Evolutionary conservation across 2,888 invertebrate genomes (phyloP), one percentile per base, ranked within the genome.

Genomic region (Terebella lapidaria): DNA sequence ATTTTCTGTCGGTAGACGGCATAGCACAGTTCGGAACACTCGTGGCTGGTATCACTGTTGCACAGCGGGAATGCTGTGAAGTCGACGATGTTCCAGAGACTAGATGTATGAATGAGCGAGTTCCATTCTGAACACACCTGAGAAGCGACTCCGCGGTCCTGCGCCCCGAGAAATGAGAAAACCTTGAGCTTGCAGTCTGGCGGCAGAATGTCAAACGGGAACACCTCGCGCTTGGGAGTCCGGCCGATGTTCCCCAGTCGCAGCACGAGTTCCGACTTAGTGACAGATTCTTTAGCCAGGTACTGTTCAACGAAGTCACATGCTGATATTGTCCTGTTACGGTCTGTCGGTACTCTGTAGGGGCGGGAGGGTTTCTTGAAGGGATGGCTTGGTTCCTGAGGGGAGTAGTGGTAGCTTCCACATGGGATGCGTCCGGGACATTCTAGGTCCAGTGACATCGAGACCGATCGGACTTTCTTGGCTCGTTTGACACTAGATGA

Each of bases 171-270:
- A 54, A 71, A 77, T 4, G 73, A 67, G 62, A 78, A 78, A 22
- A 78, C 67, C 58, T 74, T 76, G 22, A 76, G 61, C 65, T 75
- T 73, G 62, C 74, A 75, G 55, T 74, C 73, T 35, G 66, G 61
- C 20, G 78, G 77, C 28, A 79, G 65, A 27, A 64, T 60, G 49
- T 71, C 61, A 62, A 78, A 75, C 20, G 75, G 75, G 61, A 77
- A 77, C 28, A 5, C 27, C 5, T 49, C 49, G n/a, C 10, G n/a
- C 15, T 28, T 5, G 5, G 4, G 5, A 22, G 10, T 22, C 26
- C 10, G 15, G 29, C 10, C 22, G 5, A 18, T 15, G 15, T 53
- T 5, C 4, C 15, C 10, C 10, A 53, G 27, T 5, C 53, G 10
- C 49, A 49, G 49, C n/a, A 35, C 10, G n/a, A 49, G 49, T 49